Conservation (phyloP, 2,797 vertebrate species). For the Phoeniculus purpureus region DNA sequence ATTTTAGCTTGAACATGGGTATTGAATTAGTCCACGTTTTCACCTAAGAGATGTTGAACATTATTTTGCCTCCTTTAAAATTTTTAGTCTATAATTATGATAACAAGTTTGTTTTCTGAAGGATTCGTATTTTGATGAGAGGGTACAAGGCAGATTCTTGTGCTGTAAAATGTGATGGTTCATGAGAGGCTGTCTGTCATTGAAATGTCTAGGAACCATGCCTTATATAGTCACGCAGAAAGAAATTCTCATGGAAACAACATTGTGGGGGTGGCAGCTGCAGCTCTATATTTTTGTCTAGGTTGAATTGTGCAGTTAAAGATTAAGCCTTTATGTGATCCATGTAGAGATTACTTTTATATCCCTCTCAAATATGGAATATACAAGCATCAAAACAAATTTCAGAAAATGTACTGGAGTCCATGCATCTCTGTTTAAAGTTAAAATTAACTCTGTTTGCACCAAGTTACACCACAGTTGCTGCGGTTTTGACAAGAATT, state of each 20-base stretch:
- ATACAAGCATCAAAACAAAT: not conserved
- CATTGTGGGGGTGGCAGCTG: slow-evolving; percentile 60
- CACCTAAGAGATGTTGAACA: not conserved
- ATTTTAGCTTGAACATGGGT: not conserved
- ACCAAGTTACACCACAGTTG: not conserved
- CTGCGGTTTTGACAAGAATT: not conserved
- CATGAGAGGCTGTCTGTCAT: slow-evolving; percentile 43
- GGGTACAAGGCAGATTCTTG: not conserved
- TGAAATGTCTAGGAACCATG: slow-evolving; percentile 32
- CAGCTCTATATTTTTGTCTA: slow-evolving; percentile 50
- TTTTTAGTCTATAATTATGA: not conserved
- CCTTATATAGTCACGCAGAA: slow-evolving; percentile 58
- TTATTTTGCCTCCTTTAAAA: not conserved
- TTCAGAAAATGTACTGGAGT: not conserved
- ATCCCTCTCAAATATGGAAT: not conserved
- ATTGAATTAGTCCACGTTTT: not conserved
- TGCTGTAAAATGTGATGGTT: slow-evolving; percentile 17
- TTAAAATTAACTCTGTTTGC: not conserved
- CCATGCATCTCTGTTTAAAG: not conserved
- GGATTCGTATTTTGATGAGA: not conserved
- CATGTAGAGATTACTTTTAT: not conserved
- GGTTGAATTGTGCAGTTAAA: slow-evolving; percentile 45
- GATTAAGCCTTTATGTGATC: slow-evolving; percentile 25
- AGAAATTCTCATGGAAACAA: slow-evolving; percentile 67
- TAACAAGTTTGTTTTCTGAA: not conserved